phyloP scores from a whole-genome alignment of 2,888 invertebrate genomes.

The Brachynemurus nebulosus region DNA sequence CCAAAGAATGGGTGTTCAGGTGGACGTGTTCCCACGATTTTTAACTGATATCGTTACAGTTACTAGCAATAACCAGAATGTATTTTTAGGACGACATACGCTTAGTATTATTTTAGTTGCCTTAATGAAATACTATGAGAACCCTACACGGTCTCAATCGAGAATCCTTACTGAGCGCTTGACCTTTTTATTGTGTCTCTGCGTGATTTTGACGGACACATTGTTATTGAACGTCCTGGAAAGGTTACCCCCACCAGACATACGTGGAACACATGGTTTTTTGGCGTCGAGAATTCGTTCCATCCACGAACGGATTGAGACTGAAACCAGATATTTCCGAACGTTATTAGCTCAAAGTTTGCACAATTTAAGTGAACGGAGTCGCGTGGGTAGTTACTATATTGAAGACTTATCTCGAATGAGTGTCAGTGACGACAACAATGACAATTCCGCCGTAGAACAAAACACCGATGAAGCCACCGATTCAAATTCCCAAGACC shows the following conservation, averaged over 20 bases:
- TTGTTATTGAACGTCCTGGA: conserved; percentile 6
- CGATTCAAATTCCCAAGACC: neutral
- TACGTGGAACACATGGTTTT: neutral
- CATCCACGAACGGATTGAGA: neutral
- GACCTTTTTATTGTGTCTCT: neutral
- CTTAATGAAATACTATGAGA: neutral
- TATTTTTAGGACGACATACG: neutral
- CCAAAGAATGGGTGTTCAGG: neutral
- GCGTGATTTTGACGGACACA: conserved; percentile 1
- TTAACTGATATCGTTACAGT: neutral
- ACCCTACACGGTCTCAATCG: neutral
- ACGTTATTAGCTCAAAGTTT: neutral
- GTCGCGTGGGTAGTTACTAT: neutral
- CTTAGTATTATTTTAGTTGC: neutral
- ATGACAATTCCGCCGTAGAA: neutral
- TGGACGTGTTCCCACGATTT: neutral
- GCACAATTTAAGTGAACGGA: neutral
- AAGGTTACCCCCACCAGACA: neutral
- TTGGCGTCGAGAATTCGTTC: neutral
- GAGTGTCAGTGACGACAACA: neutral
- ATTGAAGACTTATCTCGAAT: conserved; percentile 8
- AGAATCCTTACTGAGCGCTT: neutral
- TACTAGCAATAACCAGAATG: neutral
- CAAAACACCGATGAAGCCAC: neutral
- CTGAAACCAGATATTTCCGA: neutral